Conservation (phyloP, 2,888 invertebrate genomes). For the Pilophorus perplexus region DNA sequence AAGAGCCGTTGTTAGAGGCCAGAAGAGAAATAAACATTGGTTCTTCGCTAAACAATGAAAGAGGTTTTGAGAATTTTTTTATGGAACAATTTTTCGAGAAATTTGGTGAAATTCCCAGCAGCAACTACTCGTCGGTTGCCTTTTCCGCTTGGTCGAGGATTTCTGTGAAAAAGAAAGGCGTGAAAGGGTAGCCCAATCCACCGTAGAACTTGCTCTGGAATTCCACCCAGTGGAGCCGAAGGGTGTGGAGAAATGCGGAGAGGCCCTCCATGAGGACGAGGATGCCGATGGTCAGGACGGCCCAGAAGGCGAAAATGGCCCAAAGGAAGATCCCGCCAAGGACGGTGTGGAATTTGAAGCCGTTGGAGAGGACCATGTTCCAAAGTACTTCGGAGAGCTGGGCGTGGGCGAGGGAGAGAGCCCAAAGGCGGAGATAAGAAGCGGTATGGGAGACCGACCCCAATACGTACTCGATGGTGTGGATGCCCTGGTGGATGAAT, state of each 20-base stretch:
- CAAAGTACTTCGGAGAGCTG: conserved; percentile 90
- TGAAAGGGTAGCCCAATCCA: conserved; percentile 64
- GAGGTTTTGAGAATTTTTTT: too few species aligned
- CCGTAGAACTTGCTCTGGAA: conserved; percentile 74
- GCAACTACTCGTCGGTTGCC: conserved; percentile 46
- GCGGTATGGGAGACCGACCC: conserved; percentile 99
- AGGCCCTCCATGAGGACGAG: conserved; percentile 98
- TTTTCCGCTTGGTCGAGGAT: conserved; percentile 54
- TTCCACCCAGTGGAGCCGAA: conserved; percentile 94
- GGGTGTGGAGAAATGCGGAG: conserved; percentile 96
- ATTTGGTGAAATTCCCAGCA: too few species aligned
- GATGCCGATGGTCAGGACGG: conserved; percentile 87
- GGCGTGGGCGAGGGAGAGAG: conserved; percentile 95
- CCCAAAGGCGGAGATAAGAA: conserved; percentile 98
- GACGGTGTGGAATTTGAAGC: conserved; percentile 72
- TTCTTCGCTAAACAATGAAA: too few species aligned
- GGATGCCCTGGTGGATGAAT: conserved; percentile 57
- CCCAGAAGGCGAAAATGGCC: conserved; percentile 89
- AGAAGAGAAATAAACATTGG: too few species aligned
- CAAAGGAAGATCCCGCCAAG: conserved; percentile 79
- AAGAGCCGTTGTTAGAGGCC: too few species aligned
- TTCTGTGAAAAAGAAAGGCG: conserved; percentile 66
- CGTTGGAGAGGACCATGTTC: conserved; percentile 83
- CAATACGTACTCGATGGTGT: conserved; percentile 78
- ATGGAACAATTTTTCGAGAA: too few species aligned